A percentile compares a stretch with the other conserved stretches of the same genome.
phyloP scores from a whole-genome alignment of 2,888 invertebrate genomes.

The Omphaloscelis lunosa region DNA sequence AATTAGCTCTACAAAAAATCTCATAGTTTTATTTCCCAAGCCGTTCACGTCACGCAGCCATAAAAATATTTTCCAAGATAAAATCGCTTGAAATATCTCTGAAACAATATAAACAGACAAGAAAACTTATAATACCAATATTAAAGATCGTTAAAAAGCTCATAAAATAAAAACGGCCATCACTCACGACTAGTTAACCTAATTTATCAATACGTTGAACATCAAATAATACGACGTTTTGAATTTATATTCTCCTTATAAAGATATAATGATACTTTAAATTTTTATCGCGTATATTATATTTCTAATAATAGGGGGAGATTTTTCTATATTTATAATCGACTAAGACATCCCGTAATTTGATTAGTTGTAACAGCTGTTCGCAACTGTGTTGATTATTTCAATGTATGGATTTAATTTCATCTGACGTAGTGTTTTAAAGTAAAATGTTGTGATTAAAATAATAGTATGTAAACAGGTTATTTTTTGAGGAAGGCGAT shows the following conservation, averaged over 20 bases:
- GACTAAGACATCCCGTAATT: slow-evolving; percentile 4
- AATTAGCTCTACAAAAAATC: not conserved
- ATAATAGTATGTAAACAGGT: no score
- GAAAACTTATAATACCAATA: slow-evolving; percentile 56
- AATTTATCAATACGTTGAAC: slow-evolving; percentile 52
- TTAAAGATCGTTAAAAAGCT: slow-evolving; percentile 56
- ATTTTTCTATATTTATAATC: slow-evolving; percentile 12
- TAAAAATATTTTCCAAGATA: slow-evolving; percentile 49
- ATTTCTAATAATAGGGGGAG: slow-evolving; percentile 36
- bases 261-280: slow-evolving; percentile 42
- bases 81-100: slow-evolving; percentile 51
- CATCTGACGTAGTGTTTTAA: not conserved
- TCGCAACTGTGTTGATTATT: not conserved
- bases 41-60: slow-evolving; percentile 17
- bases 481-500: not conserved
- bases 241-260: slow-evolving; percentile 39
- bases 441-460: no score
- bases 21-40: slow-evolving; percentile 25
- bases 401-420: not conserved
- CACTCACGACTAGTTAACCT: slow-evolving; percentile 47
- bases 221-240: slow-evolving; percentile 44
- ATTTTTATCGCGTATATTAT: slow-evolving; percentile 43
- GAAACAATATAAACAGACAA: slow-evolving; percentile 55
- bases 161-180: slow-evolving; percentile 61
- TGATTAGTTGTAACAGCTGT: slow-evolving; percentile 18